Percentiles rank a stretch among this genome's conserved stretches.
phyloP scores from a whole-genome alignment of 2,888 invertebrate species.

The Nezara viridula region DNA sequence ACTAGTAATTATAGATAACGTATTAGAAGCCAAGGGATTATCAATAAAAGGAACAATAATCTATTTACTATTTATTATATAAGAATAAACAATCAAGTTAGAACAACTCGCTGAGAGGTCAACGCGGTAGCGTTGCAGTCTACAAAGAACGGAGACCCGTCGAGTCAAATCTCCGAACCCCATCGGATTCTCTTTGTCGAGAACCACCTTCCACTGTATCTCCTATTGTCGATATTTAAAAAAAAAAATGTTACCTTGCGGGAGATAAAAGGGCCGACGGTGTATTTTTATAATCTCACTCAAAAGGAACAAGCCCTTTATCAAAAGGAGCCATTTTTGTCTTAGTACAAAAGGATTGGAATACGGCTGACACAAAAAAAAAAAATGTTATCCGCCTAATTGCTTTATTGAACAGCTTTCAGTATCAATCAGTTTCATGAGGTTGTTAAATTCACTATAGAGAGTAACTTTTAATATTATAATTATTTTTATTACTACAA shows the following conservation, averaged over 20 bases:
- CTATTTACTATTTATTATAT: too few species aligned
- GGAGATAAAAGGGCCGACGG: constrained; percentile 20
- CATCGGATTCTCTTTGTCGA: background rate
- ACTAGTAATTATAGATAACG: too few species aligned
- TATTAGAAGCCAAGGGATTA: too few species aligned
- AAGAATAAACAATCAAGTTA: background rate
- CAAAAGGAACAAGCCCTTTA: background rate
- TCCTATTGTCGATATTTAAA: constrained; percentile 18
- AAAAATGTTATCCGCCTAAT: constrained; percentile 6
- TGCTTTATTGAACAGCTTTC: background rate
- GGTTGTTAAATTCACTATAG: too few species aligned
- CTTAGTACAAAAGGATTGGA: background rate
- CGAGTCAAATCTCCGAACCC: background rate
- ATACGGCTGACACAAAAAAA: background rate
- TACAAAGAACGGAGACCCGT: background rate
- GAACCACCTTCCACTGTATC: background rate
- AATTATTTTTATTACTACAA: too few species aligned
- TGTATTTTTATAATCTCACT: constrained; percentile 10
- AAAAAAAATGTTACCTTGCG: background rate
- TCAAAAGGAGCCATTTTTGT: background rate
- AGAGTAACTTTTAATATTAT: too few species aligned
- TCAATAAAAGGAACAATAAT: too few species aligned
- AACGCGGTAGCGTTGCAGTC: background rate
- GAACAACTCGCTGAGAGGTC: background rate
- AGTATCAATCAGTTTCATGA: background rate